phyloP scores from a whole-genome alignment of 1,140 invertebrate species.

The Branchinecta lindahli region DNA sequence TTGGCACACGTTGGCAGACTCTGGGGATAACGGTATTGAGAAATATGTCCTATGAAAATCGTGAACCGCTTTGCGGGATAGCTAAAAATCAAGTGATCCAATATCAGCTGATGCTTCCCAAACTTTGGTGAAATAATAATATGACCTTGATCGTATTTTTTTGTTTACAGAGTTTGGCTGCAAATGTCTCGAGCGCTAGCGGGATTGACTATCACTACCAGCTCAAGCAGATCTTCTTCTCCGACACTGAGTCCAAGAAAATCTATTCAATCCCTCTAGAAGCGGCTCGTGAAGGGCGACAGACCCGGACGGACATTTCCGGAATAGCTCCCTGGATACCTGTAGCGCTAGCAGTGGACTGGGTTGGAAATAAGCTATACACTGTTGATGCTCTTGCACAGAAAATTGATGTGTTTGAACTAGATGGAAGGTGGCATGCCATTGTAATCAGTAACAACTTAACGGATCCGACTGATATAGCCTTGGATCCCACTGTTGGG shows the following conservation, averaged over 20 bases:
- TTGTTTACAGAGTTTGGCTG: conserved; percentile 33
- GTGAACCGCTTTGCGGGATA: too few relatives aligned
- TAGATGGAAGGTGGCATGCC: conserved; percentile 63
- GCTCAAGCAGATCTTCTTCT: conserved; percentile 77
- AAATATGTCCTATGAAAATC: too few relatives aligned
- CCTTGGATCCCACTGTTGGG: conserved; percentile 73
- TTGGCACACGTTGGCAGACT: too few relatives aligned
- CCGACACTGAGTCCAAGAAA: conserved; percentile 58
- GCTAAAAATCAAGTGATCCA: too few relatives aligned
- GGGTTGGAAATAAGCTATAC: conserved; percentile 90
- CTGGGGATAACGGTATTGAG: too few relatives aligned
- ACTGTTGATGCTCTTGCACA: conserved; percentile 81
- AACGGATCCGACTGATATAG: conserved; percentile 75
- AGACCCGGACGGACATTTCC: conserved; percentile 46
- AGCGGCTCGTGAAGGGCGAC: conserved; percentile 26
- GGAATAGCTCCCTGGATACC: conserved; percentile 71
- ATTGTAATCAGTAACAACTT: conserved; percentile 82
- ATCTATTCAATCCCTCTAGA: conserved; percentile 28
- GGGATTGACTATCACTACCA: conserved; percentile 76
- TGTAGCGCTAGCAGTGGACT: conserved; percentile 82
- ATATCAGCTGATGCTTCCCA: too few relatives aligned
- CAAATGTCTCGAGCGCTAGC: conserved; percentile 59
- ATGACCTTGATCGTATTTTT: background rate
- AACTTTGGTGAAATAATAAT: too few relatives aligned
- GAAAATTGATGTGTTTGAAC: conserved; percentile 76